Percentiles rank a stretch among this genome's conserved stretches.
phyloP scores from a whole-genome alignment of 2,888 invertebrate genomes.

The Drosophila melanosoma region DNA sequence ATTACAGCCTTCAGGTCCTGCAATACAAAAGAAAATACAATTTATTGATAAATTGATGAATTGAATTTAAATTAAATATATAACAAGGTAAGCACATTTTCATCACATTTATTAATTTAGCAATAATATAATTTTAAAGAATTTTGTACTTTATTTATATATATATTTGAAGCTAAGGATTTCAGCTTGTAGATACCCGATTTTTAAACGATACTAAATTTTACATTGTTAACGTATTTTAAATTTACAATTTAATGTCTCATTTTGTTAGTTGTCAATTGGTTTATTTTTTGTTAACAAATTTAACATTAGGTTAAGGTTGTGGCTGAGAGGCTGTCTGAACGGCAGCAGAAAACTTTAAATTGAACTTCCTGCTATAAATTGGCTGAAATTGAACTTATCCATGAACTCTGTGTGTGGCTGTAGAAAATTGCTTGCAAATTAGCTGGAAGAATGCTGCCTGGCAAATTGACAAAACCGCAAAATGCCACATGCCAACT shows the following conservation, averaged over 20 bases:
- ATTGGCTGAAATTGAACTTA: neutral
- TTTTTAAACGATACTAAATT: too few species aligned
- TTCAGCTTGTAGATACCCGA: too few species aligned
- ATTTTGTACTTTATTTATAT: too few species aligned
- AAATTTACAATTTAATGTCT: too few species aligned
- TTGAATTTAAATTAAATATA: neutral
- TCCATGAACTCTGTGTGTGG: neutral
- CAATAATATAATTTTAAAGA: neutral
- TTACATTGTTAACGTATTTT: too few species aligned
- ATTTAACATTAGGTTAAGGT: neutral
- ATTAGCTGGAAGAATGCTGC: constrained; percentile 23
- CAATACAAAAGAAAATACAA: constrained; percentile 2
- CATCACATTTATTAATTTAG: neutral
- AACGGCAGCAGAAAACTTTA: neutral
- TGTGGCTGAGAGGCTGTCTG: neutral
- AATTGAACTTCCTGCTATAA: neutral
- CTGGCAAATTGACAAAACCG: constrained; percentile 51
- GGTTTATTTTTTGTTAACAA: neutral
- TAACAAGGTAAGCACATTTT: neutral
- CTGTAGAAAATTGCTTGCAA: constrained; percentile 9
- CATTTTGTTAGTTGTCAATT: too few species aligned
- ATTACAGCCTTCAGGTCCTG: constrained; percentile 99
- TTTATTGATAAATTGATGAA: neutral
- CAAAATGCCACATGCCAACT: constrained; percentile 27
- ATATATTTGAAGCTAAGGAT: too few species aligned